These are phyloP conservation scores for Heliconius erato DNA, from an alignment of 2,888 invertebrate species.

Conservation along the genomic window DNA sequence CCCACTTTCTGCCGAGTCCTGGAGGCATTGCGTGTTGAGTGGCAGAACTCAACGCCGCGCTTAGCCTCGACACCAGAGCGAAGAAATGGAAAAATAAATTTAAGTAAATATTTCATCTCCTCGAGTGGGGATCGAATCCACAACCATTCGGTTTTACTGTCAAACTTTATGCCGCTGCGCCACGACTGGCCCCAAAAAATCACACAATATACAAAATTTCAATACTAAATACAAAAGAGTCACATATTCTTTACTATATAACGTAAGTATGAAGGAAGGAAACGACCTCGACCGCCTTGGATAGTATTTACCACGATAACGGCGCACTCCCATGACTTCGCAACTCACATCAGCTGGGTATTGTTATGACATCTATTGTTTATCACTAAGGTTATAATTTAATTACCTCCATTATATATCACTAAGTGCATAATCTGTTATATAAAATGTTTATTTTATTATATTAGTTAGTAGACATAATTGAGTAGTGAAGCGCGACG, in stretches of 20 bases:
- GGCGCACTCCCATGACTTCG: slow-evolving; percentile 42
- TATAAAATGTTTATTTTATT: neutral
- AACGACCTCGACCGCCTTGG: slow-evolving; percentile 33
- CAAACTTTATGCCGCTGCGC: neutral
- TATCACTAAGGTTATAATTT: slow-evolving; percentile 33
- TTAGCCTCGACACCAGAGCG: no score
- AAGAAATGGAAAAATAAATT: no score
- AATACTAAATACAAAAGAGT: neutral
- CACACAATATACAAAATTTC: no score
- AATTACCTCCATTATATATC: slow-evolving; percentile 25
- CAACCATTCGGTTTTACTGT: no score
- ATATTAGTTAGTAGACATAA: neutral
- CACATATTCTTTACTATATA: neutral
- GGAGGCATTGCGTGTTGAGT: no score
- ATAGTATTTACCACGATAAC: slow-evolving; percentile 34
- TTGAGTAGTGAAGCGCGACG: neutral
- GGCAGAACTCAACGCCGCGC: no score
- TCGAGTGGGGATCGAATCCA: no score
- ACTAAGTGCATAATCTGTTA: slow-evolving; percentile 24
- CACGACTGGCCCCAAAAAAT: neutral
- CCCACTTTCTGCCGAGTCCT: no score
- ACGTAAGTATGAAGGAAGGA: slow-evolving; percentile 33
- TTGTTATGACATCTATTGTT: slow-evolving; percentile 43
- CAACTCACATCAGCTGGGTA: slow-evolving; percentile 22
- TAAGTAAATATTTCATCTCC: no score